A percentile compares a stretch with the other conserved stretches of the same genome.
Conservation (phyloP, 2,888 invertebrate species). For the Campopleginae sp. region DNA sequence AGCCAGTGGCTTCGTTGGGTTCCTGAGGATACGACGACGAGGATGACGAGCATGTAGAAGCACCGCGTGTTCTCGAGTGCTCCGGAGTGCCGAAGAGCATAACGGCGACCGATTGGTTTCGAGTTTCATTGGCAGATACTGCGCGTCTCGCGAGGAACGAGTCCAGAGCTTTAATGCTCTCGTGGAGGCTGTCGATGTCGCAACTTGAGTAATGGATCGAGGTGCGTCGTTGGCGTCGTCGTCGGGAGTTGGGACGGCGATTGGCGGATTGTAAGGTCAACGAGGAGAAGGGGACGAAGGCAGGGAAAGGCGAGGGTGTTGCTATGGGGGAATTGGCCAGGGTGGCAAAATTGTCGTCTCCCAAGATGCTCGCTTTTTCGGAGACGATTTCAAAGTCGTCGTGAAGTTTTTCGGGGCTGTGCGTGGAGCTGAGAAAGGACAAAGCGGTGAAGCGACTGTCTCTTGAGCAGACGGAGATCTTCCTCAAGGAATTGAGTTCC, state of each 20-base stretch:
- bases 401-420: constrained; percentile 76
- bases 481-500: constrained; percentile 53
- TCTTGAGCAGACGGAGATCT: constrained; percentile 73
- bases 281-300: too few relatives aligned
- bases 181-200: constrained; percentile 77
- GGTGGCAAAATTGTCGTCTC: constrained; percentile 21
- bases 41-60: constrained; percentile 36
- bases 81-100: constrained; percentile 75
- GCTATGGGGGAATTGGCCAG: constrained; percentile 52
- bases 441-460: constrained; percentile 74
- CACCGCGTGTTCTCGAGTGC: constrained; percentile 61
- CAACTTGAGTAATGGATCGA: constrained; percentile 71
- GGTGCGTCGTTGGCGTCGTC: constrained; percentile 46
- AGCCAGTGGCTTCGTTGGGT: constrained; percentile 61
- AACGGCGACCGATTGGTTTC: constrained; percentile 69
- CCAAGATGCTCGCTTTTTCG: constrained; percentile 72
- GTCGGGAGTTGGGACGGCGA: constrained; percentile 9
- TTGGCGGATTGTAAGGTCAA: background rate
- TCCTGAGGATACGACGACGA: constrained; percentile 33
- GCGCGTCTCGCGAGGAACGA: constrained; percentile 74
- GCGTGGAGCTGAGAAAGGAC: constrained; percentile 71
- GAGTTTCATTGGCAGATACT: constrained; percentile 41
- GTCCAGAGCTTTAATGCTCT: constrained; percentile 78
- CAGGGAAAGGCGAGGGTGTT: constrained; percentile 55
- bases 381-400: constrained; percentile 77